Base-by-base conservation (phyloP, 2,888 invertebrate genomes). In the Mongoloraphidia duomilia region DNA sequence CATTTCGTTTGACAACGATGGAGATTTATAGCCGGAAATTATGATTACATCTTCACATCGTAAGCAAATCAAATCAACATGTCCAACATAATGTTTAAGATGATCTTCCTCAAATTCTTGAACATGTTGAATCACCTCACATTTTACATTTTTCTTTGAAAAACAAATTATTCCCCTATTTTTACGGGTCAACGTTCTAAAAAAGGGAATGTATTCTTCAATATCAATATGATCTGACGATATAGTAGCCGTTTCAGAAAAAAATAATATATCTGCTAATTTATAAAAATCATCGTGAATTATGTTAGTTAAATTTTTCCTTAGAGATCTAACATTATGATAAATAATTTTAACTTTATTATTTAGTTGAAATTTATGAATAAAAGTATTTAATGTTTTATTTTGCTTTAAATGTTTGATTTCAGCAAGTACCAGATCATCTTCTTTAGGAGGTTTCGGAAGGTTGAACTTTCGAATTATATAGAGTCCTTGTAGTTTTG, bases 401-500 rank as follows among this genome's bases (percentile, higher is more conserved):
- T 44, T 35, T 11, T 13, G 12, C 14, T 34, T 49, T 35, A 49
- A 37, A 11, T 26, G n/a, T 8, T 47, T 17, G 33, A 47, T 37
- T 34, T 46, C 46, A 6, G 11, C 26, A 12, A 46, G 14, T 8
- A 14, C 46, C 26, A 17, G n/a, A 17, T 12, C 38, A 9, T 12
- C 9, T 12, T 12, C 40, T 10, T 46, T n/a, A 8, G 46, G 13
- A 11, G 35, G 13, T 5, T 46, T 52, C 46, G 42, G 37, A 9
- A 41, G 42, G 9, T 50, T 57, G 36, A 45, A 63, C 63, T 41
- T 56, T 62, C 52, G 58, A 17, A 50, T 11, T 17, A 47, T 47
- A 17, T 17, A 41, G 13, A 50, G 17, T 10, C 50, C 50, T 12
- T 17, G 35, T 37, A 47, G 11, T 47, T 47, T 50, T 17, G 48